Base-by-base conservation (phyloP, 2,888 invertebrate genomes). In the Sinotaia quadrata region DNA sequence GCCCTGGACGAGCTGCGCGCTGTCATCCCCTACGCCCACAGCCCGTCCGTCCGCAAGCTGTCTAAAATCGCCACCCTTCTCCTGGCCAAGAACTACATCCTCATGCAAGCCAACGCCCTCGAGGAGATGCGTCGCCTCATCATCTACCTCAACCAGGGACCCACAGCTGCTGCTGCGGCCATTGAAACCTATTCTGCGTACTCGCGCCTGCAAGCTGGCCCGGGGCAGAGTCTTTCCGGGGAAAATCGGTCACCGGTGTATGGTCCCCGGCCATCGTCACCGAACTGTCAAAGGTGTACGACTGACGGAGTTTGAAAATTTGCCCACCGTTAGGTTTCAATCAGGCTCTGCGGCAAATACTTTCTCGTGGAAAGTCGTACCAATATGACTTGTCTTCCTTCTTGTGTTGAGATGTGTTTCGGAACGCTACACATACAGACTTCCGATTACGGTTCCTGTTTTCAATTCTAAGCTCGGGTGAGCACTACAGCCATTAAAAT, bases 1-100 rank as follows among this genome's bases (percentile, higher is more conserved):
- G 88, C 88, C 0, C 78, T 88, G 61, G 88, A 88, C 71, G 87
- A 85, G 63, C 79, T 88, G 31, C 76, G 88, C 4, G 80, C 83
- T 2, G 88, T 88, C 51, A 88, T 88, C 31, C 87, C 87, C n/a
- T 87, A 87, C 75, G 87, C 87, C 2, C 87, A 87, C 78, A 84
- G 85, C 69, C 87, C 87, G 4, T 87, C 87, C 7, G 87, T 87
- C n/a, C 73, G 87, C 57, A 87, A 87, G 79, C 83, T 87, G 27
- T 86, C 86, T 37, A 87, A 87, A 73, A 87, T 87, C 52, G 86
- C 87, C 47, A 87, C 87, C 8, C 76, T 87, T 18, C 75, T 87
- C 5, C 78, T 87, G 60, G 87, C 87, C 37, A 87, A 87, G 77
- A 87, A 87, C 78, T 87, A 84, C 76, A 87, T 87, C 69, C 77